Base-by-base conservation (phyloP, 1,140 invertebrate species). In the Cydia strobilella region DNA sequence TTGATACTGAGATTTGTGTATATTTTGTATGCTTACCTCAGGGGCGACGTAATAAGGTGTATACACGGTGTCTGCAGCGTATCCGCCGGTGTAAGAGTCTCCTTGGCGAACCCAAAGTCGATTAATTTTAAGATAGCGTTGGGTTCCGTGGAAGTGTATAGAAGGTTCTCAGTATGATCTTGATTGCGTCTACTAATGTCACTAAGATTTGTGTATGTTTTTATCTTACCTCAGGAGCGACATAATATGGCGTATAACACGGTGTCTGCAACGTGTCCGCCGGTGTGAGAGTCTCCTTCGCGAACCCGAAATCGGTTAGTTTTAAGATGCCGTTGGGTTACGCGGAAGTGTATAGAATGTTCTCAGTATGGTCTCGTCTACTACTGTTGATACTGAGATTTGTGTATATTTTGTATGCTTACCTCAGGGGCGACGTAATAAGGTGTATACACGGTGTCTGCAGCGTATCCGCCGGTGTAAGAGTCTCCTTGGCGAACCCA, bases 41-140 rank as follows among this genome's bases (percentile, higher is more conserved):
- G 93, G 93, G 0, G 93, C 97, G 84, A 99, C 99, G 94, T 99
- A 99, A 89, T 99, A 99, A 3, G 99, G 99, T 13, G 99, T 99
- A 86, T 99, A 91, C 99, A 99, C 2, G 99, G 98, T 0, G 99
- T 99, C 92, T 98, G 97, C 76, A 99, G 93, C 0, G 97, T 96
- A 82, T 98, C 96, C 77, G 97, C 96, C 77, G 96, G 96, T n/a
- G 95, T 94, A 76, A 96, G 93, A 0, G 96, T 98, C 93, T 99
- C 97, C 93, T 99, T 99, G n/a, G 99, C 99, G 94, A 99, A 99
- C n/a, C 99, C 99, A 94, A 99, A 99, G 93, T 99, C 99, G 48
- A 98, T 99, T 79, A 99, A 94, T 94, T 99, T 99, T 54, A 99
- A 94, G 77, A 97, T 94, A 35, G 97, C 98, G 82, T 94, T 94